Evolutionary conservation across 1,140 invertebrate genomes (phyloP), one percentile per base, ranked within the genome.

Genomic region (Bombus consobrinus): DNA sequence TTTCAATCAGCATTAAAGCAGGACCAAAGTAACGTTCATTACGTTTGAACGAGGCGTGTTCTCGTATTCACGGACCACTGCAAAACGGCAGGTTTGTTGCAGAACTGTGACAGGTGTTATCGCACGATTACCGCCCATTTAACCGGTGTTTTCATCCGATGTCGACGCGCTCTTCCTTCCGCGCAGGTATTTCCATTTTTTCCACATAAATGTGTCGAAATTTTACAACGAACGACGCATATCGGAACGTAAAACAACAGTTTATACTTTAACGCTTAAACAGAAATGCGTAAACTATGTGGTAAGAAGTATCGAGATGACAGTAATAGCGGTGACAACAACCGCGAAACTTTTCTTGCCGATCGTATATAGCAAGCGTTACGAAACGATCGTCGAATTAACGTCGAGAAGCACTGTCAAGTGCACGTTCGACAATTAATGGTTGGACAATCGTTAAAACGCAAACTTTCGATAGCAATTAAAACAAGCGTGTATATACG

Each of bases 51-150:
- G 76, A 88, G 66, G 43, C 43, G 86, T 80, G 80, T 66, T 87
- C 81, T 62, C 80, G 28, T 87, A 87, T 89, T 84, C 84, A 87
- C 59, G 81, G 37, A 57, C 74, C 72, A 73, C 68, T 74, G 85
- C 84, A 41, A 90, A 53, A 80, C 34, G n/a, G 47, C 76, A 43
- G 73, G 76, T 62, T 78, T 62, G 57, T 81, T 59, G 66, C 72
- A 79, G 72, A 89, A 89, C 66, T 77, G 77, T 81, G 84, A 83
- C 77, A 89, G 85, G 80, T 89, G 87, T 89, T 86, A 83, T 89
- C 71, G 80, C 76, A n/a, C 83, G 78, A 88, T 89, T 86, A 88
- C 57, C 62, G 34, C 80, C 34, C 74, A 74, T 73, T 64, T 68
- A 78, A 43, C 79, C 28, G 57, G 18, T 57, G 57, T 66, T 82